A percentile compares a stretch with the other conserved stretches of the same genome.
phyloP scores from a whole-genome alignment of 2,797 vertebrate genomes.

The Aldrovandia affinis region DNA sequence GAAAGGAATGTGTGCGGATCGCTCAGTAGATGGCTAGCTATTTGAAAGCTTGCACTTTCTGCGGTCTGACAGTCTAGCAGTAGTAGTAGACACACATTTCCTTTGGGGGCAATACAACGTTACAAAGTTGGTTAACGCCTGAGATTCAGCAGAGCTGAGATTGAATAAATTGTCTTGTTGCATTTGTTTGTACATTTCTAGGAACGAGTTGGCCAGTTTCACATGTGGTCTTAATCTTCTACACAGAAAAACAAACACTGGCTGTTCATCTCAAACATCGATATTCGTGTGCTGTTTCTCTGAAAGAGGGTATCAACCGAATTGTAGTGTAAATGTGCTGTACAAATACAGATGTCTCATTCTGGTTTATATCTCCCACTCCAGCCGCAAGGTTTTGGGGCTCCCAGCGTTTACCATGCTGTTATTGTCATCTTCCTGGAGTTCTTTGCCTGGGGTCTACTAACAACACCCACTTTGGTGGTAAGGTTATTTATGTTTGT shows the following conservation, averaged over 20 bases:
- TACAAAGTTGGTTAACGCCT: neutral
- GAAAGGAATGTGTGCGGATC: neutral
- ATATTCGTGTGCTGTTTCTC: neutral
- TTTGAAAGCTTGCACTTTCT: neutral
- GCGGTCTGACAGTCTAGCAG: neutral
- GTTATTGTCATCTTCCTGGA: conserved; percentile 89
- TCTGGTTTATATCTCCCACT: conserved; percentile 2
- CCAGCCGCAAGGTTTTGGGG: conserved; percentile 86
- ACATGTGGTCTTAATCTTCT: neutral
- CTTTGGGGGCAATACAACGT: neutral
- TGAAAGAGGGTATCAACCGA: neutral
- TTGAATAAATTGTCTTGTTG: neutral
- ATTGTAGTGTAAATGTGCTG: neutral
- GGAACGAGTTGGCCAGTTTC: neutral
- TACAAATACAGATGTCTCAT: neutral
- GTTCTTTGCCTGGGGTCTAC: conserved; percentile 87
- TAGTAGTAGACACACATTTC: neutral
- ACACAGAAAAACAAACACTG: neutral
- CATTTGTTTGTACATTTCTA: neutral
- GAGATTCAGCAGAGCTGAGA: neutral
- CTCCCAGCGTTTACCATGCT: conserved; percentile 87
- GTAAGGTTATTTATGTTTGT: conserved; percentile 68
- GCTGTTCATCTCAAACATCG: neutral
- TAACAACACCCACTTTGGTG: conserved; percentile 85
- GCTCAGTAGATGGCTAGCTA: neutral